A percentile compares a stretch with the other conserved stretches of the same genome.
Conservation (phyloP, 2,888 invertebrate genomes). For the Parascotia fuliginaria region DNA sequence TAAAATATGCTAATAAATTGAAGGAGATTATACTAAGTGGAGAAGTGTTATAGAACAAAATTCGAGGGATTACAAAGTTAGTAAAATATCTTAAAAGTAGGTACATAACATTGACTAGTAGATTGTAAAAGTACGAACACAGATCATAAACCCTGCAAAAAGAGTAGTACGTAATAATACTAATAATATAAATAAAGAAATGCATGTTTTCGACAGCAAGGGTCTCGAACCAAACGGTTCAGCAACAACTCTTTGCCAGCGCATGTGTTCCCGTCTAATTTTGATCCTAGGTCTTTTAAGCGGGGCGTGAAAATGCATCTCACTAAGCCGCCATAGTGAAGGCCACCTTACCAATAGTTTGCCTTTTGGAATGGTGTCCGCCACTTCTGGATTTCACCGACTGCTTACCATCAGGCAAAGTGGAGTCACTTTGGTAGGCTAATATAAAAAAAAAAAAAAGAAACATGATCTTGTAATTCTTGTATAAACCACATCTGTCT, state of each 20-base stretch:
- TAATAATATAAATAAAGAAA: constrained; percentile 17
- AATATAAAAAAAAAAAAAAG: too few relatives aligned
- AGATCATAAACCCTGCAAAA: constrained; percentile 65
- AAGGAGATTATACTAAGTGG: constrained; percentile 12
- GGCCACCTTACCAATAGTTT: too few relatives aligned
- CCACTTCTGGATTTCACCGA: too few relatives aligned
- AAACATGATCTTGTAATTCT: constrained; percentile 17
- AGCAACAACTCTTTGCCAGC: too few relatives aligned
- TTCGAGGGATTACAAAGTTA: constrained; percentile 18
- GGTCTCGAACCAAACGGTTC: too few relatives aligned
- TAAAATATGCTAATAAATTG: constrained; percentile 34
- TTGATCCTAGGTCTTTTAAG: too few relatives aligned
- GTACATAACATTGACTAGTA: constrained; percentile 55
- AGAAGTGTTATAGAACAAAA: constrained; percentile 16
- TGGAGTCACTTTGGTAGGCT: too few relatives aligned
- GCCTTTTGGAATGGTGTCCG: too few relatives aligned
- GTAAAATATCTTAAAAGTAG: constrained; percentile 32
- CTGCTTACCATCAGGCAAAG: too few relatives aligned
- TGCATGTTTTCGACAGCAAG: constrained; percentile 7
- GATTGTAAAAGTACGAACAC: constrained; percentile 59
- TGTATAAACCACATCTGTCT: constrained; percentile 23
- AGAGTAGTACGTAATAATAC: constrained; percentile 43
- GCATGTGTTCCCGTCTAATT: too few relatives aligned
- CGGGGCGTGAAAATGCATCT: too few relatives aligned
- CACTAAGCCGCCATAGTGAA: too few relatives aligned